phyloP scores from a whole-genome alignment of 2,113 vertebrate genomes.

The Sebastes schlegelii region DNA sequence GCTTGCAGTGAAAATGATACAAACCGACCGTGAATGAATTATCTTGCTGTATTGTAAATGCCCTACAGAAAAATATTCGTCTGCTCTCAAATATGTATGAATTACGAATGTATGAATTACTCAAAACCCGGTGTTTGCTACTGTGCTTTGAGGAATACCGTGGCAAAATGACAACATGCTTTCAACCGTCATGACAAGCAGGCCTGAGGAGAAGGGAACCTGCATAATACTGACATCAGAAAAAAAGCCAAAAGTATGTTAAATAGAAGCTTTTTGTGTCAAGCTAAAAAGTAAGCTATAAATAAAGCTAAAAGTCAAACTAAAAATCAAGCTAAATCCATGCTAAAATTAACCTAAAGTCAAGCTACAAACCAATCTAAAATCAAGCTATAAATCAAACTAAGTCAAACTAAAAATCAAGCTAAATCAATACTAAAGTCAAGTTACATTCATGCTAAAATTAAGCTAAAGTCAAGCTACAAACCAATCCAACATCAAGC shows the following conservation, averaged over 20 bases:
- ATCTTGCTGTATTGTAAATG: not conserved
- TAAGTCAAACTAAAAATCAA: too few relatives aligned
- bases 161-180: not conserved
- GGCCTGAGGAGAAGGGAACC: not conserved
- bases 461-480: too few relatives aligned
- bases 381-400: too few relatives aligned
- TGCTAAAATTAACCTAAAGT: too few relatives aligned
- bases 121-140: not conserved
- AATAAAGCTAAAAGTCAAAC: too few relatives aligned
- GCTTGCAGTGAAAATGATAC: not conserved
- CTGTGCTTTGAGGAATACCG: not conserved
- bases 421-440: too few relatives aligned
- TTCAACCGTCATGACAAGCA: not conserved
- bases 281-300: not conserved
- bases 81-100: not conserved
- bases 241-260: too few relatives aligned
- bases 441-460: too few relatives aligned
- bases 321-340: too few relatives aligned
- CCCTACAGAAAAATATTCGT: not conserved
- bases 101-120: not conserved
- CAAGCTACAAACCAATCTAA: too few relatives aligned
- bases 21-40: conserved; percentile 10
- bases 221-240: not conserved
- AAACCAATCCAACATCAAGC: too few relatives aligned
- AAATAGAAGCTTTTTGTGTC: not conserved